A percentile compares a stretch with the other conserved stretches of the same genome.
phyloP scores from a whole-genome alignment of 2,113 vertebrate genomes.

The Laterallus jamaicensis region DNA sequence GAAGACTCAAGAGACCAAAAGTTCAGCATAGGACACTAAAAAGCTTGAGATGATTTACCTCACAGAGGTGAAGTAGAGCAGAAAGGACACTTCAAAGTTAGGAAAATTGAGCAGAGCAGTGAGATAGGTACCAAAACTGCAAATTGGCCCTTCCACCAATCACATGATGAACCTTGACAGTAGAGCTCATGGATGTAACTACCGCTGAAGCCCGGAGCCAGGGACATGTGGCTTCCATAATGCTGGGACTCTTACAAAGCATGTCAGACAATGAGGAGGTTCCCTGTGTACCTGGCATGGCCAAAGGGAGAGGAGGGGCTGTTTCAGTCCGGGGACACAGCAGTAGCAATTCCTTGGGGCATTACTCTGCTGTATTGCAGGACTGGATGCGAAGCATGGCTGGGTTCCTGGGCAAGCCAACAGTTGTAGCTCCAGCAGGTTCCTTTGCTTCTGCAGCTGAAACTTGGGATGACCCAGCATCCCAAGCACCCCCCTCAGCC shows the following conservation, averaged over 20 bases:
- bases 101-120: neutral
- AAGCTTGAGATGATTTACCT: neutral
- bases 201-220: neutral
- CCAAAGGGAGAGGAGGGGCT: neutral
- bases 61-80: neutral
- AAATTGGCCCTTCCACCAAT: neutral
- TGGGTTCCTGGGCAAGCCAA: neutral
- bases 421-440: neutral
- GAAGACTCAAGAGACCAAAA: neutral
- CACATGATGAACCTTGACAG: rapidly evolving
- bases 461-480: neutral
- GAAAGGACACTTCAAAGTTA: neutral
- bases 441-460: neutral
- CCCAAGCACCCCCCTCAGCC: neutral
- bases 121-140: neutral
- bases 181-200: neutral
- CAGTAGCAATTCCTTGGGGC: neutral
- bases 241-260: neutral
- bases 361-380: neutral
- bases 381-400: neutral
- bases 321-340: neutral
- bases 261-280: neutral
- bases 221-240: neutral
- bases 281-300: rapidly evolving
- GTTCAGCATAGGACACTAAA: neutral